Evolutionary conservation across 1,140 invertebrate genomes (phyloP).

Genomic region (Trichogramma pretiosum): DNA sequence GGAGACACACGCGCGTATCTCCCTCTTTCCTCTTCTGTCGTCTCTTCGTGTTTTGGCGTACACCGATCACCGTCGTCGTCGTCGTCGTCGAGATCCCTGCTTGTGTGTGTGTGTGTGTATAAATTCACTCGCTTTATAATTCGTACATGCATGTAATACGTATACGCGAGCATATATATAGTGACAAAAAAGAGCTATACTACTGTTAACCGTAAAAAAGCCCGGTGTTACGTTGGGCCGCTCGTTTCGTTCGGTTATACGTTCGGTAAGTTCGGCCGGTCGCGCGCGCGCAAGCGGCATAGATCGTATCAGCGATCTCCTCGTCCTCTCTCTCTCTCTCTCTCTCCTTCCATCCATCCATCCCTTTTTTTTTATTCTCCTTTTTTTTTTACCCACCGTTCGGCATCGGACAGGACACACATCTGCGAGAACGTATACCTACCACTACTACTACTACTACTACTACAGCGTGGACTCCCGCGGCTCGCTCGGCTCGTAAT

Average conservation of each 20-base stretch:
- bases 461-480: conserved; percentile 21
- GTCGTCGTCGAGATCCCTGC: background rate
- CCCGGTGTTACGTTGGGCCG: conserved; percentile 9
- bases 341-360: conserved; percentile 13
- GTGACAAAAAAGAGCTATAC: conserved; percentile 19
- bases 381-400: conserved; percentile 17
- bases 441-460: too few species aligned
- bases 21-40: too few species aligned
- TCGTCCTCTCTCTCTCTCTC: too few species aligned
- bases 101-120: background rate
- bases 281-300: conserved; percentile 9
- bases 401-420: conserved; percentile 23
- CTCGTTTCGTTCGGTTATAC: conserved; percentile 23
- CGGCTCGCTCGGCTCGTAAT: too few species aligned
- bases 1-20: too few species aligned
- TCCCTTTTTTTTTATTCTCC: conserved; percentile 16
- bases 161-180: too few species aligned
- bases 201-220: conserved; percentile 15
- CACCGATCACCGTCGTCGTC: too few species aligned
- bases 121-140: background rate
- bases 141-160: too few species aligned
- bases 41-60: too few species aligned
- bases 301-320: conserved; percentile 34
- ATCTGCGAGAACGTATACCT: conserved; percentile 33
- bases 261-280: too few species aligned